Evolutionary conservation across 2,888 invertebrate species (phyloP), one percentile per base, ranked within the genome.

Genomic region (Lacanobia wlatinum): DNA sequence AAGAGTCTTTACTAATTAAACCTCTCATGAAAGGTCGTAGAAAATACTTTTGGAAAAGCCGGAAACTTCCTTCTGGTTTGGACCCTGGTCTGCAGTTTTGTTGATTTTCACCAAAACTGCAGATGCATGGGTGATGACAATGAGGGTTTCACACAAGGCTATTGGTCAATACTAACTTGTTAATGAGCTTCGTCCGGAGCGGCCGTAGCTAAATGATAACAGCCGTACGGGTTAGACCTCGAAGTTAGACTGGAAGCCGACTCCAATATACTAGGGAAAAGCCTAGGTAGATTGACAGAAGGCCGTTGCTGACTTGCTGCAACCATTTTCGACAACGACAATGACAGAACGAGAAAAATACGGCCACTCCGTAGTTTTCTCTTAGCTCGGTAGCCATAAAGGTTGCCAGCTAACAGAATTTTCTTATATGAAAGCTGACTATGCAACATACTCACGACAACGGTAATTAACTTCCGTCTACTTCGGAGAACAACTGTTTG

Each of bases 381-480:
- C 55, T 34, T 43, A 43, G 34, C 18, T 63, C 65, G 12, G 64
- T 38, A 38, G 23, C 38, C 48, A 18, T 23, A 38, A 23, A 21
- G 43, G 43, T 43, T 43, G 12, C 3, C 43, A 43, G 4, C 43
- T 18, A 70, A 56, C 28, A 71, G 58, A 53, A 70, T 52, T 0
- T 43, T 58, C 58, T 6, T 50, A 60, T 21, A 43, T 18, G 43
- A 73, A 55, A 62, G 21, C 40, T 52, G 5, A 58, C 23, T 38
- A 55, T 46, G 18, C 65, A 65, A 70, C 59, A 50, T 58, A 53
- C 46, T 53, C 62, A 80, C 67, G 58, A 73, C 73, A 74, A 70
- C 73, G 66, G 73, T 82, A 84, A 81, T 84, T 81, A 83, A 67
- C 88, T 89, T 89, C 88, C 89, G 84, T 73, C 74, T 75, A 66